Evolutionary conservation across 2,888 invertebrate genomes (phyloP).

Genomic region (Fragum whitleyi): DNA sequence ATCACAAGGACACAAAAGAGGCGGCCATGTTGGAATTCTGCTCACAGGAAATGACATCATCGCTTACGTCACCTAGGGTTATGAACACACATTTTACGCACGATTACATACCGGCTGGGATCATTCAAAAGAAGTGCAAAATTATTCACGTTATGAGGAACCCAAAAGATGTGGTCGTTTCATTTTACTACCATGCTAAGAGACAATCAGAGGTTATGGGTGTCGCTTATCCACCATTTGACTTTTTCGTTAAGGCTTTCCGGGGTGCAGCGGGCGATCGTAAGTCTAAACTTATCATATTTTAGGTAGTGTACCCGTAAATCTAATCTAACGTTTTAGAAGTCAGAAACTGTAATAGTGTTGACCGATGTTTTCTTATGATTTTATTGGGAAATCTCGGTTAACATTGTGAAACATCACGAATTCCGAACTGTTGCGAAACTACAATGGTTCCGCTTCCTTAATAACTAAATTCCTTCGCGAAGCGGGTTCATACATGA

Average conservation of each 20-base stretch:
- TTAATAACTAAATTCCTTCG: too few relatives aligned
- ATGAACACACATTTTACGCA: background rate
- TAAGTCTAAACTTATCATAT: background rate
- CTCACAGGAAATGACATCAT: conserved; percentile 13
- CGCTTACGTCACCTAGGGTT: conserved; percentile 9
- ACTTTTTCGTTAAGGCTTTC: background rate
- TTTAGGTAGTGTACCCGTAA: too few relatives aligned
- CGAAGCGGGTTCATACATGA: too few relatives aligned
- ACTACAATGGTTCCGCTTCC: too few relatives aligned
- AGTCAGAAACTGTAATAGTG: too few relatives aligned
- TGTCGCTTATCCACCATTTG: background rate
- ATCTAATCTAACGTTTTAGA: too few relatives aligned
- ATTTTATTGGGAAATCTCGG: too few relatives aligned
- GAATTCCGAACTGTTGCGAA: too few relatives aligned
- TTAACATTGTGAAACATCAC: too few relatives aligned
- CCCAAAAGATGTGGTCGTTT: conserved; percentile 12
- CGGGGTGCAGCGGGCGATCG: background rate
- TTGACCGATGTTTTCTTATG: too few relatives aligned
- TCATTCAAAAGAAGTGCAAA: conserved; percentile 12
- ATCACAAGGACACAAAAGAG: conserved; percentile 11
- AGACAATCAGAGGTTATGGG: background rate
- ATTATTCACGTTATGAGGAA: conserved; percentile 15
- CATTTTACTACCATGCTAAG: background rate
- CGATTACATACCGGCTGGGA: background rate
- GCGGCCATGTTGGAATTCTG: conserved; percentile 19